A percentile compares a stretch with the other conserved stretches of the same genome.
Conservation (phyloP, 2,797 vertebrate species). For the Pseudocheirus occidentalis region DNA sequence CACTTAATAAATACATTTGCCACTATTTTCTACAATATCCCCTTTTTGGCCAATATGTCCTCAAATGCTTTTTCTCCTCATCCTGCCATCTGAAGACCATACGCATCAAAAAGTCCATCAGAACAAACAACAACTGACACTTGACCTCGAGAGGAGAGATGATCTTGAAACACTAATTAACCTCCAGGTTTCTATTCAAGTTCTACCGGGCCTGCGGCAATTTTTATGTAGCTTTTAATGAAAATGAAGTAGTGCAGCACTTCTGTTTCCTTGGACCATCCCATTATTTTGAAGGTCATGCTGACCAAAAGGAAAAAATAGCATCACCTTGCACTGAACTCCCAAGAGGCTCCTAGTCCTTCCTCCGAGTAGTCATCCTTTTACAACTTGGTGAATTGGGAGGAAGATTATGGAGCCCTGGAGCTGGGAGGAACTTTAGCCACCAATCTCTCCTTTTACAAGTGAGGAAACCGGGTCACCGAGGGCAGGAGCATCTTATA, state of each 20-base stretch:
- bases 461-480: not conserved
- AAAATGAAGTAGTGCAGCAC: not conserved
- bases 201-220: not conserved
- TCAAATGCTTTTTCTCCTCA: not conserved
- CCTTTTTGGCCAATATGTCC: not conserved
- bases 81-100: conserved; percentile 11
- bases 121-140: not conserved
- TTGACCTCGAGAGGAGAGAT: conserved; percentile 12
- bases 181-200: not conserved
- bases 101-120: conserved; percentile 4
- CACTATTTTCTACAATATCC: not conserved
- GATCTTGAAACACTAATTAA: conserved; percentile 20
- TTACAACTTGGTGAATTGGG: not conserved
- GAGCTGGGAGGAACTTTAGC: not conserved
- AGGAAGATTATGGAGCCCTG: not conserved
- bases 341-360: not conserved
- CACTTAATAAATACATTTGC: not conserved
- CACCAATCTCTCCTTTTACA: not conserved
- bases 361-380: conserved; percentile 22
- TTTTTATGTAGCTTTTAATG: conserved; percentile 24
- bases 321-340: not conserved
- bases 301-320: not conserved
- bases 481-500: not conserved
- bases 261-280: not conserved
- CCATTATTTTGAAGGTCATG: conserved; percentile 16